These are phyloP conservation scores for Boleophthalmus pectinirostris DNA, from an alignment of 2,113 vertebrate species.

Conservation along the genomic window DNA sequence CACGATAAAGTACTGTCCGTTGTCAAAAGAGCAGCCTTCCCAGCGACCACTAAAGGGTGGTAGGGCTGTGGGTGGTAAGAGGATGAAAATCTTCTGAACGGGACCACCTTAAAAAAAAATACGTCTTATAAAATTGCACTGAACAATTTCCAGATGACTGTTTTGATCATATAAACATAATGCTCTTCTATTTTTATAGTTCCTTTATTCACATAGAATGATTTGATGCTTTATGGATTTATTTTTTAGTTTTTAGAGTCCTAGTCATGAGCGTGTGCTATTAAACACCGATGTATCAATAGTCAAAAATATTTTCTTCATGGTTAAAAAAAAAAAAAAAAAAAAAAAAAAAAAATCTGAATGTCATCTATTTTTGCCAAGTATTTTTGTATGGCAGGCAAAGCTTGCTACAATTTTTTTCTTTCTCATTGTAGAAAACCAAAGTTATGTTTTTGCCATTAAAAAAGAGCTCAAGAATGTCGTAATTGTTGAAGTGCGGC, in stretches of 20 bases:
- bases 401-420: constrained; percentile 61
- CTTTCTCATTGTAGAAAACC: constrained; percentile 77
- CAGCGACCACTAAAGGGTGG: constrained; percentile 81
- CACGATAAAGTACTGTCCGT: constrained; percentile 85
- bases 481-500: constrained; percentile 57
- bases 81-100: constrained; percentile 80
- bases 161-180: constrained; percentile 74
- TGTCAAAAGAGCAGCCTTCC: constrained; percentile 82
- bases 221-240: constrained; percentile 76
- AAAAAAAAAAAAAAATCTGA: constrained; percentile 44
- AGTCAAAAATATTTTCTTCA: constrained; percentile 67
- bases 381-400: constrained; percentile 75
- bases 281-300: constrained; percentile 64
- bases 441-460: constrained; percentile 81
- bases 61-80: constrained; percentile 82
- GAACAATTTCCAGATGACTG: constrained; percentile 81
- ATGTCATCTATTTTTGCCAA: constrained; percentile 70
- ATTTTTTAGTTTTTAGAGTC: constrained; percentile 69
- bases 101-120: constrained; percentile 31
- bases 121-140: constrained; percentile 79
- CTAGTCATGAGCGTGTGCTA: constrained; percentile 70
- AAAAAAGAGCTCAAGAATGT: constrained; percentile 72
- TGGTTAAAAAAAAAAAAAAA: constrained; percentile 49
- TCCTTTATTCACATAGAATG: constrained; percentile 80
- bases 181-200: constrained; percentile 83